These are phyloP conservation scores for Malaclemys terrapin DNA, from an alignment of 2,113 vertebrate species.

Conservation along the genomic window DNA sequence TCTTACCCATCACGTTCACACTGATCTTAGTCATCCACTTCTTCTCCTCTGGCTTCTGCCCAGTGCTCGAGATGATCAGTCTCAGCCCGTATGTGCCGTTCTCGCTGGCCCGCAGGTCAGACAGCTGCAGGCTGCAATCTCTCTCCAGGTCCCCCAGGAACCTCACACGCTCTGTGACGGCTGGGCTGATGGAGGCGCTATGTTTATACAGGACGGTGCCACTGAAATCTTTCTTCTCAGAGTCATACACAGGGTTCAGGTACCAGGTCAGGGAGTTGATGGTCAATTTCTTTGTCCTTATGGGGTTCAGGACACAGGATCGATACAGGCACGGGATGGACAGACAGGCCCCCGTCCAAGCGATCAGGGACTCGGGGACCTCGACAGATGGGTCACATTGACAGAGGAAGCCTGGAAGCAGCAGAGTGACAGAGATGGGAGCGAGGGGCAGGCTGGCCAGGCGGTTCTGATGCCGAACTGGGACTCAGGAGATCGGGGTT, in stretches of 20 bases:
- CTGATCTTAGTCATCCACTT: neutral
- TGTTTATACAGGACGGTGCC: neutral
- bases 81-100: accelerated
- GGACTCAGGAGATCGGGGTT: neutral
- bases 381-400: accelerated
- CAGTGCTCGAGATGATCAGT: accelerated
- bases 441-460: neutral
- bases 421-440: neutral
- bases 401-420: neutral
- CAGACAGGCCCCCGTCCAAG: neutral
- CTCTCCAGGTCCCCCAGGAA: neutral
- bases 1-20: neutral
- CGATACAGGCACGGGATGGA: neutral
- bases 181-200: accelerated
- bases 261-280: neutral
- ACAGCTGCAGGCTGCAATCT: neutral
- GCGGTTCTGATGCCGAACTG: accelerated
- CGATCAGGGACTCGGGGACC: neutral
- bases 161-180: neutral
- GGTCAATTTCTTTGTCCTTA: no score
- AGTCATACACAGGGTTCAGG: neutral
- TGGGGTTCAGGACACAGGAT: accelerated
- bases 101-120: neutral
- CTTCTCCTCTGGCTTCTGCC: no score
- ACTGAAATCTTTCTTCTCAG: accelerated